These are phyloP conservation scores for Sympetrum striolatum DNA, from an alignment of 2,888 invertebrate genomes.

Conservation along the genomic window DNA sequence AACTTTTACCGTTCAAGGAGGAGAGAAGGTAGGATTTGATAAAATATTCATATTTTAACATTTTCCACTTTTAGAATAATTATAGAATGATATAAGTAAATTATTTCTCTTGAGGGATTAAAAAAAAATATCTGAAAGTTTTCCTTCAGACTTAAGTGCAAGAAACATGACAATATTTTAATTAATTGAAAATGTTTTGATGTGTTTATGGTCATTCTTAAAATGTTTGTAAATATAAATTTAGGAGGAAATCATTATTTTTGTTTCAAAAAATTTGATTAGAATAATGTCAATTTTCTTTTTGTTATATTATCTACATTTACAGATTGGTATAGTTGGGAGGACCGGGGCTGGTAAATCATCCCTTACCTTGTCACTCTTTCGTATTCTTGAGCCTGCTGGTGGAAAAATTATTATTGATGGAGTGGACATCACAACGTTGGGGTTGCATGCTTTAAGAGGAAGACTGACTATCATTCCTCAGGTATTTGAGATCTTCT, in stretches of 20 bases:
- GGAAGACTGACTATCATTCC: conserved; percentile 61
- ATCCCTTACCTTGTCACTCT: conserved; percentile 60
- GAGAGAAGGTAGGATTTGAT: conserved; percentile 56
- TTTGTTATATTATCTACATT: not conserved
- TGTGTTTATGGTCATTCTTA: no score
- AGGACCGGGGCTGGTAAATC: conserved; percentile 62
- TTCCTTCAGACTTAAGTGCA: no score
- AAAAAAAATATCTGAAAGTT: no score
- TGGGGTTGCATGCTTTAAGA: conserved; percentile 61
- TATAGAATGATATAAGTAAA: not conserved
- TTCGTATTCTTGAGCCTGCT: conserved; percentile 60
- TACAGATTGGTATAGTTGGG: conserved; percentile 57
- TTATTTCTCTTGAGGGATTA: not conserved
- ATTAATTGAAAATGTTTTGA: no score
- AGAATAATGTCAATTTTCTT: not conserved
- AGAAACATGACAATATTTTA: no score
- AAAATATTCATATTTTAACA: no score
- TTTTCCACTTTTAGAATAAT: not conserved
- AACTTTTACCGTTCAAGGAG: conserved; percentile 56
- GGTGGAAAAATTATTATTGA: conserved; percentile 60
- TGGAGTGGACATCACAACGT: conserved; percentile 57
- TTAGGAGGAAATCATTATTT: no score
- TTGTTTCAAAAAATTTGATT: no score
- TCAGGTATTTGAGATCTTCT: conserved; percentile 56
- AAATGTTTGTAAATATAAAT: no score